A percentile compares a stretch with the other conserved stretches of the same genome.
Evolutionary conservation across 2,113 vertebrate species (phyloP).

Genomic region (Corythoichthys intestinalis): DNA sequence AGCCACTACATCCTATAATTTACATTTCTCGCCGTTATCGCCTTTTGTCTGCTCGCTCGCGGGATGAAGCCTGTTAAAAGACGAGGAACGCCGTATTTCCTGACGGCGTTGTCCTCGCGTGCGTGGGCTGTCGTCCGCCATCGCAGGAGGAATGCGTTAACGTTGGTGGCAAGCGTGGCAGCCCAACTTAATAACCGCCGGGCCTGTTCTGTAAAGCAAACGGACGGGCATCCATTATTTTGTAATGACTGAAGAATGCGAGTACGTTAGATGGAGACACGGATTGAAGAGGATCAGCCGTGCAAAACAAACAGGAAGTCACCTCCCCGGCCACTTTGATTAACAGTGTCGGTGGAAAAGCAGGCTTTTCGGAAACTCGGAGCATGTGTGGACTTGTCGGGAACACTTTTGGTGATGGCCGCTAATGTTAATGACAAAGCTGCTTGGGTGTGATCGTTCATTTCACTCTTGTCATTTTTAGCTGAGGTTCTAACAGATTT

Average conservation of each 20-base stretch:
- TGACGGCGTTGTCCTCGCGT: not conserved
- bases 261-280: constrained; percentile 50
- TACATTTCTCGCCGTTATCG: constrained; percentile 11
- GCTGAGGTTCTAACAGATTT: constrained; percentile 10
- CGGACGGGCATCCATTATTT: constrained; percentile 35
- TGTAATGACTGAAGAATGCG: constrained; percentile 58
- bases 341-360: constrained; percentile 48
- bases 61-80: not conserved
- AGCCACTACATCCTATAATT: constrained; percentile 6
- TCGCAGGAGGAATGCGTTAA: constrained; percentile 51
- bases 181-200: constrained; percentile 45
- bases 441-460: constrained; percentile 10
- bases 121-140: constrained; percentile 36
- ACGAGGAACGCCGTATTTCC: not conserved
- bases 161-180: constrained; percentile 40
- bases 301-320: constrained; percentile 41
- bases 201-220: constrained; percentile 63
- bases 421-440: constrained; percentile 58
- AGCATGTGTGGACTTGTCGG: constrained; percentile 55
- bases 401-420: constrained; percentile 33
- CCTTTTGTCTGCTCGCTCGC: not conserved
- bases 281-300: constrained; percentile 33
- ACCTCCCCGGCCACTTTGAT: constrained; percentile 45
- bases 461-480: constrained; percentile 10
- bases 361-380: constrained; percentile 65